These are phyloP conservation scores for Rallus crepitans DNA, from an alignment of 2,797 vertebrate genomes.

Conservation along the genomic window DNA sequence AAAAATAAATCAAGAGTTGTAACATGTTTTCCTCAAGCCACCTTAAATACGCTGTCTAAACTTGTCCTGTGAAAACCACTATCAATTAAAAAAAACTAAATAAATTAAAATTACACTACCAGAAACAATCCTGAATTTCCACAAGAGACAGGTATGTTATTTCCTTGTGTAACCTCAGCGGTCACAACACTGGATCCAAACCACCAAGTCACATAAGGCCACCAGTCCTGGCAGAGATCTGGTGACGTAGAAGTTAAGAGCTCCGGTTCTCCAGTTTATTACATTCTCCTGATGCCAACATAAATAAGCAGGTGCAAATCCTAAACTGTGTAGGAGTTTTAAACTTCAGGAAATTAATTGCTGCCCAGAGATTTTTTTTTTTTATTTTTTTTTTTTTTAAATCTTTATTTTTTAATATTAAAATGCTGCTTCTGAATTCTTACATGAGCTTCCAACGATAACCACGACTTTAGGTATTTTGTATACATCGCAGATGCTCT, in stretches of 20 bases:
- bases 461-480: neutral
- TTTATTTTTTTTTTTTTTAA: neutral
- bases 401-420: neutral
- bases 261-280: neutral
- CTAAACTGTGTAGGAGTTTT: neutral
- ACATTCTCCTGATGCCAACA: neutral
- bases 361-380: neutral
- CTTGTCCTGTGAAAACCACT: neutral
- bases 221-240: neutral
- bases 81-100: neutral
- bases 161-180: neutral
- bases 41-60: neutral
- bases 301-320: slow-evolving; percentile 2
- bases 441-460: neutral
- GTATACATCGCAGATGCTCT: neutral
- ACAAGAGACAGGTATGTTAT: neutral
- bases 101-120: neutral
- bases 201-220: neutral
- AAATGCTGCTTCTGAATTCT: neutral
- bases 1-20: neutral
- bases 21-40: neutral
- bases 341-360: neutral
- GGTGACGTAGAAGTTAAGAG: neutral
- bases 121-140: neutral
- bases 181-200: neutral